These are phyloP conservation scores for Leuciscus waleckii DNA, from an alignment of 2,797 vertebrate genomes.

Conservation along the genomic window DNA sequence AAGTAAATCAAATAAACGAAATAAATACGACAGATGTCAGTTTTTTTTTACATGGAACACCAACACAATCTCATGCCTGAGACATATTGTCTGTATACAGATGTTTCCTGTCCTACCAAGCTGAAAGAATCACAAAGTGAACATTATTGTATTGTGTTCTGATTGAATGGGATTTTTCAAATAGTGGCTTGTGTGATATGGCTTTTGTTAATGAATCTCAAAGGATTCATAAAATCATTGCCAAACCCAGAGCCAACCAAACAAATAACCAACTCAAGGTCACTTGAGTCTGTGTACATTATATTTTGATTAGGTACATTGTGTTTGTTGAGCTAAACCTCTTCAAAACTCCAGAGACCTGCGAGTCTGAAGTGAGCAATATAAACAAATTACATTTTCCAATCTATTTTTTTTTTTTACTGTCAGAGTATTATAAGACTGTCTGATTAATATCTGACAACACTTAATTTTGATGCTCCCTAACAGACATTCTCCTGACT, in stretches of 20 bases:
- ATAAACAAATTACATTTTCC: neutral
- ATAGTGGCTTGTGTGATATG: constrained; percentile 11
- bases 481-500: too few relatives aligned
- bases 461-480: too few relatives aligned
- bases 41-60: too few relatives aligned
- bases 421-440: too few relatives aligned
- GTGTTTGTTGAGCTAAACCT: neutral
- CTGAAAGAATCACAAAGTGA: constrained; percentile 12
- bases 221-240: neutral
- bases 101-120: constrained; percentile 15
- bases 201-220: neutral
- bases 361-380: neutral
- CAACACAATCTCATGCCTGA: neutral
- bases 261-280: neutral
- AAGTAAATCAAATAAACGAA: neutral
- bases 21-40: neutral
- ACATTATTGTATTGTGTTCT: neutral
- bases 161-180: constrained; percentile 12
- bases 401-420: neutral
- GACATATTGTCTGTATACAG: neutral
- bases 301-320: constrained; percentile 2
- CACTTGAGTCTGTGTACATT: neutral
- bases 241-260: neutral
- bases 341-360: neutral
- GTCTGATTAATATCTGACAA: too few relatives aligned